Conservation (phyloP, 2,888 invertebrate genomes). For the Drosophila suboccidentalis region DNA sequence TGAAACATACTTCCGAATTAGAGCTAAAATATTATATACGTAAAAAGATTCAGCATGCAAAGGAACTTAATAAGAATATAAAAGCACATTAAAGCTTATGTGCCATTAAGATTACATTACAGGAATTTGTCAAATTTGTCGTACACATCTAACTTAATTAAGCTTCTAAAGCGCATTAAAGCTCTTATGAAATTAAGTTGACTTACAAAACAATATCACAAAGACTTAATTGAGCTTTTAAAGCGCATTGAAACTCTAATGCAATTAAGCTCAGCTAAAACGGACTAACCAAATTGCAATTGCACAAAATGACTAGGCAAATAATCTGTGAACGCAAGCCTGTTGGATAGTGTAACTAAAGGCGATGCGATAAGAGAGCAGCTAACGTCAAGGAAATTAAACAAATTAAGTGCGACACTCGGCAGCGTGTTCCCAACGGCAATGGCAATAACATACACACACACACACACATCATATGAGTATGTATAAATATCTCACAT, state of each 20-base stretch:
- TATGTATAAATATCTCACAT: conserved; percentile 25
- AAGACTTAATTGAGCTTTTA: neutral
- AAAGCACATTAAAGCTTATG: neutral
- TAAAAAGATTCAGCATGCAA: too few relatives aligned
- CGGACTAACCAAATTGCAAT: neutral
- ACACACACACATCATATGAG: conserved; percentile 1
- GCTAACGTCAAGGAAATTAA: conserved; percentile 52
- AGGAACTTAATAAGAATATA: too few relatives aligned
- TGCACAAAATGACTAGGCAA: neutral
- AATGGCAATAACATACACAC: conserved; percentile 15
- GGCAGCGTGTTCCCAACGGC: conserved; percentile 65
- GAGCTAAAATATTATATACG: too few relatives aligned
- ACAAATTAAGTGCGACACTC: conserved; percentile 78
- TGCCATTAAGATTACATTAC: too few relatives aligned
- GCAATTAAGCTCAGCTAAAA: conserved; percentile 9
- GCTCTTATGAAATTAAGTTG: neutral
- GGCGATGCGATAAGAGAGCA: conserved; percentile 35
- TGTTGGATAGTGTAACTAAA: conserved; percentile 42
- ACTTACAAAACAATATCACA: neutral
- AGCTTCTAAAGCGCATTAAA: too few relatives aligned
- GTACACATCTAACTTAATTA: too few relatives aligned
- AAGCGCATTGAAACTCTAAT: conserved; percentile 1
- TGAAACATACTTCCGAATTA: too few relatives aligned
- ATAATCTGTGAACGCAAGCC: conserved; percentile 16
- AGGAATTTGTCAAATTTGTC: too few relatives aligned